Conservation (phyloP, 2,888 invertebrate species). For the Orthosia gracilis region DNA sequence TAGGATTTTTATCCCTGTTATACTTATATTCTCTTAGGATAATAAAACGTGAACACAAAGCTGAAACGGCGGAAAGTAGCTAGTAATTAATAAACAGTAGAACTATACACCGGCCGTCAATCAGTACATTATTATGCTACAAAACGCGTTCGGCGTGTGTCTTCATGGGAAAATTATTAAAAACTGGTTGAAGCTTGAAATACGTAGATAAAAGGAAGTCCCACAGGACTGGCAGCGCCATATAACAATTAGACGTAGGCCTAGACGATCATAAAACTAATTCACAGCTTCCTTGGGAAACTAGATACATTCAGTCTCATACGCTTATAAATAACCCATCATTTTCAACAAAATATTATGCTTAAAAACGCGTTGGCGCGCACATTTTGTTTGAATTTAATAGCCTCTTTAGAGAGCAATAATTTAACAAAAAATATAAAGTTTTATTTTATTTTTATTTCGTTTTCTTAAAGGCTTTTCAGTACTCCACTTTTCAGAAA, state of each 20-base stretch:
- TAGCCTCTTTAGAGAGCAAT: background rate
- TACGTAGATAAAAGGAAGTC: constrained; percentile 57
- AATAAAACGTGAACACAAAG: background rate
- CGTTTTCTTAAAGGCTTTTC: too few relatives aligned
- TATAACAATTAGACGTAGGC: constrained; percentile 60
- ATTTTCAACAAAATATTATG: constrained; percentile 15
- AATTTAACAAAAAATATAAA: too few relatives aligned
- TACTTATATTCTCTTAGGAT: background rate
- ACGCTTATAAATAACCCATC: constrained; percentile 11
- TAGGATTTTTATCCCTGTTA: background rate
- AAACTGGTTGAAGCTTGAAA: constrained; percentile 48
- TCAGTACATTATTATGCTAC: constrained; percentile 35
- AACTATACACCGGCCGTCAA: background rate
- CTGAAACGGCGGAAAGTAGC: background rate
- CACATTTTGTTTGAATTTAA: constrained; percentile 13
- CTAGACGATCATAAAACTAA: constrained; percentile 60
- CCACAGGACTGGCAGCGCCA: constrained; percentile 51
- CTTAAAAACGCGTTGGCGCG: constrained; percentile 26
- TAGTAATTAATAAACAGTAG: background rate
- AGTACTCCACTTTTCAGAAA: background rate
- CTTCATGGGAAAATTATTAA: constrained; percentile 63
- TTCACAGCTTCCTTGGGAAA: constrained; percentile 61
- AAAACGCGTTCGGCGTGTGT: constrained; percentile 25
- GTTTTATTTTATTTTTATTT: too few relatives aligned
- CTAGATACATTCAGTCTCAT: constrained; percentile 25